phyloP scores from a whole-genome alignment of 2,797 vertebrate species.

The Megalops cyprinoides region DNA sequence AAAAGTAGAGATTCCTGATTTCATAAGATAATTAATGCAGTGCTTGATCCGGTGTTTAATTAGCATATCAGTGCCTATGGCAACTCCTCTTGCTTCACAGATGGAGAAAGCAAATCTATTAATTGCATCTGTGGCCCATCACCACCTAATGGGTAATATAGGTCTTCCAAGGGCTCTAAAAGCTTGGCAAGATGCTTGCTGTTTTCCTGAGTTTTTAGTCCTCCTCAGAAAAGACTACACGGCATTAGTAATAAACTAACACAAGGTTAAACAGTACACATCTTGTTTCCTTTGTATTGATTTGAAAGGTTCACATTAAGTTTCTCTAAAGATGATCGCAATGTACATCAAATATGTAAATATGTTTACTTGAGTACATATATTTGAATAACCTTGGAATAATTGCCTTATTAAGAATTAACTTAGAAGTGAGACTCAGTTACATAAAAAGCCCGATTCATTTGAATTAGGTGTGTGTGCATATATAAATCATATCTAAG shows the following conservation, averaged over 20 bases:
- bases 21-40: conserved; percentile 32
- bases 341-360: too few species aligned
- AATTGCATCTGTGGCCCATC: conserved; percentile 17
- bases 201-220: neutral
- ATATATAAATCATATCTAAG: too few species aligned
- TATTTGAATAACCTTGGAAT: too few species aligned
- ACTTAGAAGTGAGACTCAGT: too few species aligned
- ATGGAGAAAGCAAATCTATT: conserved; percentile 21
- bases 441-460: neutral
- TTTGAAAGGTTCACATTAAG: too few species aligned
- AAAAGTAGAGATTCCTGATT: conserved; percentile 26
- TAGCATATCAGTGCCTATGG: conserved; percentile 34
- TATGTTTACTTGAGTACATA: too few species aligned
- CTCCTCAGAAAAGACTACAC: neutral
- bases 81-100: conserved; percentile 26
- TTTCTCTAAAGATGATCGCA: too few species aligned
- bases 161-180: neutral
- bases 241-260: neutral
- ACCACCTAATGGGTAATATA: conserved; percentile 8
- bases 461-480: neutral
- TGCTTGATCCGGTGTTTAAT: conserved; percentile 28
- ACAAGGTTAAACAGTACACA: neutral
- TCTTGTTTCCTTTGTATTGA: conserved; percentile 3
- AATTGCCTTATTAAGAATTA: too few species aligned
- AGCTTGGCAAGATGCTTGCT: neutral